Evolutionary conservation across 92 coral and sea anemone species (phyloP), one percentile per base, ranked within the genome.

Genomic region (Nematostella vectensis): DNA sequence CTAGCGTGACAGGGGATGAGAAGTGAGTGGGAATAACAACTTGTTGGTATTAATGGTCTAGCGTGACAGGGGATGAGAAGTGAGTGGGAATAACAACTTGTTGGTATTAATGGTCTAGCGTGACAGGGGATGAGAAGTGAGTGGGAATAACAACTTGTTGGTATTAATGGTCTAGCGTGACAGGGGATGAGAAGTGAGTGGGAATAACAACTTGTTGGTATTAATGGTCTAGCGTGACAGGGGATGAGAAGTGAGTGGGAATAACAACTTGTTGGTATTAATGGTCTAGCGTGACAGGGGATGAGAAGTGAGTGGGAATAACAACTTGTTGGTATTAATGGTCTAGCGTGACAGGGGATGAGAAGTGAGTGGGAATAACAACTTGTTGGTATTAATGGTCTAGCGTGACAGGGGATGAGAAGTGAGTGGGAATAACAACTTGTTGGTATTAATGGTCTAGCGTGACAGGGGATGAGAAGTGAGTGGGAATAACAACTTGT

Each of bases 401-500:
- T 1, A 82, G 88, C 30, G 31, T 85, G n/a, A n/a, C n/a, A n/a
- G n/a, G 15, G 37, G 76, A 73, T 31, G 95, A 89, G 62, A 74
- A 95, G 97, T 89, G 42, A 59, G 77, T 1, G 42, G 24, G 16
- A 9, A 17, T 47, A n/a, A n/a, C n/a, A n/a, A n/a, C 44, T 37
- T 37, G 11, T 37, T 37, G 11, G 10, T 37, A 10, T 37, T n/a
- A 10, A 10, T 37, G 10, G 16, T 78, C 88, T 1, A 82, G 88
- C 30, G 31, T 85, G n/a, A n/a, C n/a, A n/a, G n/a, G 15, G 37
- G 76, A 73, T 31, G 95, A 89, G 62, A 74, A 95, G 97, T 89
- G 42, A 59, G 77, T 1, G 42, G 24, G 16, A 9, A 17, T 47
- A n/a, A n/a, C n/a, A n/a, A n/a, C 44, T 37, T 37, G 11, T 37